A percentile compares a stretch with the other conserved stretches of the same genome.
Evolutionary conservation across 2,113 vertebrate species (phyloP).

Genomic region (Willisornis vidua): DNA sequence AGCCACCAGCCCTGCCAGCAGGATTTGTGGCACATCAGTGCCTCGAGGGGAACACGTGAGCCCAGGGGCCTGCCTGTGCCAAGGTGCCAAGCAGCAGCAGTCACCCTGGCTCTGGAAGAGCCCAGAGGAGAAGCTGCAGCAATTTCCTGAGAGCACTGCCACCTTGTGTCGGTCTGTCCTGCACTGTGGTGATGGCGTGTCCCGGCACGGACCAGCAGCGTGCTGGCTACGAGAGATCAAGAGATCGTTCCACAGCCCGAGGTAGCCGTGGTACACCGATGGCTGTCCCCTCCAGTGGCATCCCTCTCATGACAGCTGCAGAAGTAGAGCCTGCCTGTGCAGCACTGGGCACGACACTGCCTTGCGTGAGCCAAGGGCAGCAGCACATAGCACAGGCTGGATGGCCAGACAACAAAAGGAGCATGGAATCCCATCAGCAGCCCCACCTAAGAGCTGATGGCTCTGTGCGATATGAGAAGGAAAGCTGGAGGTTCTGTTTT

Average conservation of each 20-base stretch:
- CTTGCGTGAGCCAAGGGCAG: fast-evolving
- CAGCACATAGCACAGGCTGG: not conserved
- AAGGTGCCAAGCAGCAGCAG: not conserved
- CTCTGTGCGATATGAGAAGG: not conserved
- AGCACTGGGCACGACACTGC: fast-evolving
- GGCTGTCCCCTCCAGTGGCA: not conserved
- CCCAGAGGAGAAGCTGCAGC: not conserved
- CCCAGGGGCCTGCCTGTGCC: not conserved
- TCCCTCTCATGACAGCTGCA: not conserved
- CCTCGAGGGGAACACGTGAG: fast-evolving
- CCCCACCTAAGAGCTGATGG: not conserved
- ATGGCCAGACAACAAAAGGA: not conserved
- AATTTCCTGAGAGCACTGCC: slow-evolving; percentile 24
- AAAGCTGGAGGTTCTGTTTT: not conserved
- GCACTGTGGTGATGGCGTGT: fast-evolving
- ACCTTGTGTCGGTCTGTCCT: not conserved
- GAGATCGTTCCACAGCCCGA: fast-evolving
- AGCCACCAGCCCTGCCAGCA: not conserved
- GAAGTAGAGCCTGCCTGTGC: not conserved
- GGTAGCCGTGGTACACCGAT: not conserved
- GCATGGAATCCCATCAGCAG: not conserved
- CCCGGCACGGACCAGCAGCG: fast-evolving
- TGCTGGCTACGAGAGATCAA: fast-evolving
- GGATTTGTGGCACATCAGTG: too few species aligned
- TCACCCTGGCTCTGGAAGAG: not conserved